Base-by-base conservation (phyloP, 2,888 invertebrate genomes). In the Diabrotica balteata region DNA sequence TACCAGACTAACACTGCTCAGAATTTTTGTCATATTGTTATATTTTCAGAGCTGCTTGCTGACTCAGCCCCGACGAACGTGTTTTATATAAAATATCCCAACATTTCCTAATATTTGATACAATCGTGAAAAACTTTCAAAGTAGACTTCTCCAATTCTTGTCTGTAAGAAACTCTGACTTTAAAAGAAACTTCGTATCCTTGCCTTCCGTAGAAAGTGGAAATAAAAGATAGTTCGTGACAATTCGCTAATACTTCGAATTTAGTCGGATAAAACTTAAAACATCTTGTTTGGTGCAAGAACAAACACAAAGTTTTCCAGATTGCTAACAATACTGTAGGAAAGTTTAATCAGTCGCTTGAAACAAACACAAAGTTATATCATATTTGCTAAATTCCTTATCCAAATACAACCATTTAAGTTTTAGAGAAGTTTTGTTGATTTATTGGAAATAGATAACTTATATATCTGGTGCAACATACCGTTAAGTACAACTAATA, bases 281-380 rank as follows among this genome's bases (percentile, higher is more conserved):
- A 67, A 67, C 67, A 59, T 67, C 67, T 67, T 67, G 63, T 67
- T 67, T 55, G 53, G 55, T 63, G 63, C 49, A 50, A 67, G 67
- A 59, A 42, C 67, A 63, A 63, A 63, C 67, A 63, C 32, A 61
- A 59, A 63, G 59, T 67, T 67, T 63, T 63, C 67, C 59, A 53
- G 59, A 67, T 67, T 59, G 67, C 55, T 53, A 55, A 63, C 63
- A 63, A 67, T 63, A 59, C 59, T 46, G 50, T 42, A 46, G 52
- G 53, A 51, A 67, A 67, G 63, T 67, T 67, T 61, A 67, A 67
- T 55, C 67, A 67, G 55, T 59, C 63, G 67, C 22, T 53, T 49
- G 50, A 46, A 53, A 59, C 67, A 63, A 59, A 66, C 55, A 66
- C 50, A 63, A 60, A 67, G 54, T 67, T 67, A 59, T 46, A 50